Evolutionary conservation across 2,113 vertebrate species (phyloP), one percentile per base, ranked within the genome.

Genomic region (Osmerus mordax): DNA sequence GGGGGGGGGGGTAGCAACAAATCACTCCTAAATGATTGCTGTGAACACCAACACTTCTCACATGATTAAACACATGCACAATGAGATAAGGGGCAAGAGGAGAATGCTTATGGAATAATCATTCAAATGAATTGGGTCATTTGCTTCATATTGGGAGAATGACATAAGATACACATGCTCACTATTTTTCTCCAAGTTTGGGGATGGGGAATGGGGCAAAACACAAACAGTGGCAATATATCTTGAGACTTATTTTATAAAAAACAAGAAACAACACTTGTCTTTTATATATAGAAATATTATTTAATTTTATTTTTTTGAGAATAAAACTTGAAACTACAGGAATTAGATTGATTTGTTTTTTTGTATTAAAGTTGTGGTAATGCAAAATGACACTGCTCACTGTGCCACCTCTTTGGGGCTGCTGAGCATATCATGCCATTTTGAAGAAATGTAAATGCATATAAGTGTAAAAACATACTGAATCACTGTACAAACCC

Each of bases 261-360:
- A 83, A 81, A 83, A 68, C 75, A 78, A 86, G 83, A 85, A 77
- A 86, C 87, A 89, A 85, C 67, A 64, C 54, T 78, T 90, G 85
- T 91, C 86, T 91, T 91, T 91, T 92, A 89, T 91, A 91, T 90
- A 91, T 88, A 92, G 87, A 91, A 91, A 91, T 90, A 91, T 92
- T 90, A 92, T 92, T 92, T 91, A 88, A 91, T 91, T 92, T 91
- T 90, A 89, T 89, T 92, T 92, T 85, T 90, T 90, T 86, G 85
- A 79, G 89, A 89, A 89, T 89, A 89, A 91, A 90, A 91, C 89
- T 92, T 92, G 89, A 92, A 91, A 87, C 86, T 89, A 91, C 86
- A 89, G 86, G 85, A 91, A 90, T 90, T 91, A 88, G 86, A 91
- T 87, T 87, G 88, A 89, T 83, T 84, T 72, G 87, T 84, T 28